Base-by-base conservation (phyloP, 2,888 invertebrate genomes). In the Brenthis ino region DNA sequence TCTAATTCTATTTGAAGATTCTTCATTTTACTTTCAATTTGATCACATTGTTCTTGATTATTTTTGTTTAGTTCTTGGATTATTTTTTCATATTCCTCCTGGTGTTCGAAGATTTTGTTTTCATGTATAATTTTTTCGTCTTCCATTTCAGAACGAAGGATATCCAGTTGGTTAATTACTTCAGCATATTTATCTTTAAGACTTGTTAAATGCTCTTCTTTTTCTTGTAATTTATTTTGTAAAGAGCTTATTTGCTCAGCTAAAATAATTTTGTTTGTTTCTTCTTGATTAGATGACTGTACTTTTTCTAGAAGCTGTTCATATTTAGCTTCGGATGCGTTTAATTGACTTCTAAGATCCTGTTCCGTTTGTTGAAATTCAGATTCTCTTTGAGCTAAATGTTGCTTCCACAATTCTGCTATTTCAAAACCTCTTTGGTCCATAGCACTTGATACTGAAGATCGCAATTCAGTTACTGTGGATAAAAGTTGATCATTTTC, bases 361-460 rank as follows among this genome's bases (percentile, higher is more conserved):
- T 86, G 82, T 83, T 95, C 94, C 6, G 83, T 80, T 73, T 90
- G 87, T 70, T 91, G 88, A 78, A 95, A 95, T 76, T 95, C 95
- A 12, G 85, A 87, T 87, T 96, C 95, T 55, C 95, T 93, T 75
- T 93, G 92, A n/a, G 94, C 90, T 68, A 96, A 82, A 83, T 96
- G 95, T 74, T 94, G 91, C 78, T 95, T 95, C 96, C 95, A 95
- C 78, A 95, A 91, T 84, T 95, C 94, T 12, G 95, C 95, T 69
- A 96, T 94, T 87, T 95, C 95, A 76, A 92, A 92, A 65, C 95
- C 95, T 75, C 95, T 91, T 82, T 95, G 95, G 79, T 95, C 95
- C 43, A 95, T 93, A 68, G 94, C 91, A 70, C 90, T 87, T 54
- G 94, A 86, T 54, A 93, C 80, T 6, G 92, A 89, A 12, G 89